Evolutionary conservation across 2,888 invertebrate species (phyloP), one percentile per base, ranked within the genome.

Genomic region (Selenia dentaria): DNA sequence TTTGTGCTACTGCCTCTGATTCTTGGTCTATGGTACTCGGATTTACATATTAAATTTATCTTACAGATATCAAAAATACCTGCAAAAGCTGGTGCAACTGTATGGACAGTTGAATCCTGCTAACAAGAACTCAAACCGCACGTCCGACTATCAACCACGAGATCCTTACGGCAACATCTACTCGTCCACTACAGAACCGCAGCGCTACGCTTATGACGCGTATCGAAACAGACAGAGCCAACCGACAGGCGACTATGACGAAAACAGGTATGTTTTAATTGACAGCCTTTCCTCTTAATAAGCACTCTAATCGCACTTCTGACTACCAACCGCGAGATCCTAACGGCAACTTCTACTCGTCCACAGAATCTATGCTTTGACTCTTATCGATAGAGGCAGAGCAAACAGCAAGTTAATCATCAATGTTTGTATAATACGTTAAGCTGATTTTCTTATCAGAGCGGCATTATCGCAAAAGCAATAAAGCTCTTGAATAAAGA

Each of bases 1-100:
- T n/a, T n/a, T n/a, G n/a, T n/a, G n/a, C n/a, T n/a, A n/a, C n/a
- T n/a, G n/a, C n/a, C n/a, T n/a, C n/a, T n/a, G n/a, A n/a, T n/a
- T n/a, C n/a, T n/a, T n/a, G n/a, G n/a, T n/a, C n/a, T n/a, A n/a
- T n/a, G n/a, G n/a, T n/a, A n/a, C n/a, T n/a, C n/a, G n/a, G n/a
- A n/a, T n/a, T n/a, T n/a, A n/a, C n/a, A n/a, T n/a, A n/a, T n/a
- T n/a, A n/a, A n/a, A 9, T 9, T 9, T 9, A 1, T 6, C 26
- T 27, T 14, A 9, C 74, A 92, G 91, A 61, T 95, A 93, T 64
- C 95, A 96, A 70, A 92, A 89, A 48, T 93, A 95, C 58, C 74
- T 96, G 0, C 86, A 93, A 60, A 93, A 92, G 59, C 87, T 94
- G 9, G 92, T 93, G 0, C 86, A 93, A 50, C 65, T 93, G 1